Percentiles rank a stretch among this genome's conserved stretches.
Evolutionary conservation across 2,113 vertebrate genomes (phyloP).

Genomic region (Podarcis raffonei): DNA sequence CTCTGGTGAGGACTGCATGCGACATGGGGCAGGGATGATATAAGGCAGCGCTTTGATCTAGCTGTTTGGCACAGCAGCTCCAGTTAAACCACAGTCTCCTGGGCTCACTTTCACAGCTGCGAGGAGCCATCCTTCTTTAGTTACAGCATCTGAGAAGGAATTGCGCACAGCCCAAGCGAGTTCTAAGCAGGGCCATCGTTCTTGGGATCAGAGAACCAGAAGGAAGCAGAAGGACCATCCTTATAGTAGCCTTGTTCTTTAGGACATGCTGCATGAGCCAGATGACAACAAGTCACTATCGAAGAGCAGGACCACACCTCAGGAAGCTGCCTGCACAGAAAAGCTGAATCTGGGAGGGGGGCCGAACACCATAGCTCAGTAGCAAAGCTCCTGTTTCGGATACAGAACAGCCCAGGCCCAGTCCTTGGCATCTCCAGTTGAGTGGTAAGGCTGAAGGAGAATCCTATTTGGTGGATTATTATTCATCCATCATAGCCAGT

Average conservation of each 20-base stretch:
- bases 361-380: too few species aligned
- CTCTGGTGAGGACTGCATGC: not conserved
- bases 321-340: not conserved
- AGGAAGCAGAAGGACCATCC: not conserved
- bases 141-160: not conserved
- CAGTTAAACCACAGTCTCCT: not conserved
- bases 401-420: too few species aligned
- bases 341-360: not conserved
- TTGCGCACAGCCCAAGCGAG: not conserved
- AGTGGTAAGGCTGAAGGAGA: not conserved
- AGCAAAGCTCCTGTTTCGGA: too few species aligned
- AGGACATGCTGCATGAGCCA: too few species aligned
- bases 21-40: not conserved
- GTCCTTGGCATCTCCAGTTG: not conserved
- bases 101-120: not conserved
- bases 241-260: not conserved
- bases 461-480: not conserved
- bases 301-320: not conserved
- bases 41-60: not conserved
- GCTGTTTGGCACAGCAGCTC: not conserved
- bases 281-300: not conserved
- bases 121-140: not conserved
- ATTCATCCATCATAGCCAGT: too few species aligned
- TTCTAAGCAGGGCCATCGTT: not conserved
- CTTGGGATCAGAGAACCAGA: not conserved